Percentiles rank a stretch among this genome's conserved stretches.
phyloP scores from a whole-genome alignment of 1,140 invertebrate species.

The Trichonephila clavipes region DNA sequence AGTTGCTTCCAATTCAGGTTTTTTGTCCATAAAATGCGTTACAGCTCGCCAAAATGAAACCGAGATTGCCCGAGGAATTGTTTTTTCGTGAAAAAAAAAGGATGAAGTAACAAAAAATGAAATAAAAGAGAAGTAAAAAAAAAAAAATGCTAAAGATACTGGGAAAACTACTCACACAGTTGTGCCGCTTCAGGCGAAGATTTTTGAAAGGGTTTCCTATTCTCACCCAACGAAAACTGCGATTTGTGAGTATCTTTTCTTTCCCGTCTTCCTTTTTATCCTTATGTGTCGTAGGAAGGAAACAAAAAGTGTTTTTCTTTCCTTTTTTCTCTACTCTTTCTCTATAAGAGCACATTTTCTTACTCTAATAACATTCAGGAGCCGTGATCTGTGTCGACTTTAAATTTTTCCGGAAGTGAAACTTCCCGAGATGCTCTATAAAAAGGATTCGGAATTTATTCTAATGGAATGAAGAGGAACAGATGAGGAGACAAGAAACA shows the following conservation, averaged over 20 bases:
- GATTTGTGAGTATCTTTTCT: slow-evolving; percentile 36
- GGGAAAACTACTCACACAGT: slow-evolving; percentile 31
- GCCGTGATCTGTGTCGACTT: not conserved
- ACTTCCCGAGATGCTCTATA: not conserved
- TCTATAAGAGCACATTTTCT: not conserved
- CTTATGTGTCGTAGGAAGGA: not conserved
- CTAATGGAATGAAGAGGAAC: not conserved
- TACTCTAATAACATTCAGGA: slow-evolving; percentile 2
- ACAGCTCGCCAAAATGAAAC: slow-evolving; percentile 57
- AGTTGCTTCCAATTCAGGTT: slow-evolving; percentile 29
- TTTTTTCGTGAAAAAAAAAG: slow-evolving; percentile 25
- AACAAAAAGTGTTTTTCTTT: slow-evolving; percentile 10
- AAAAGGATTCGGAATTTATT: not conserved
- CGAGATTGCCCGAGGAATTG: slow-evolving; percentile 62
- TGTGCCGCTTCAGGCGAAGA: slow-evolving; percentile 60
- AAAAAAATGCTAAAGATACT: slow-evolving; percentile 8
- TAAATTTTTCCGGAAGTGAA: slow-evolving; percentile 7
- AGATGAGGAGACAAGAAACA: not conserved
- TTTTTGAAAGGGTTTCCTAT: slow-evolving; percentile 60
- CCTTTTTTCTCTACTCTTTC: not conserved
- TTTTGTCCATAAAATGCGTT: slow-evolving; percentile 66
- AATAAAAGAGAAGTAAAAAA: not conserved
- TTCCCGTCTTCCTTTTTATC: not conserved
- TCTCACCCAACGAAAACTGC: slow-evolving; percentile 25
- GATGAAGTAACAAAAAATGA: not conserved